phyloP scores from a whole-genome alignment of 2,888 invertebrate species.

The Metallyticus violacea region DNA sequence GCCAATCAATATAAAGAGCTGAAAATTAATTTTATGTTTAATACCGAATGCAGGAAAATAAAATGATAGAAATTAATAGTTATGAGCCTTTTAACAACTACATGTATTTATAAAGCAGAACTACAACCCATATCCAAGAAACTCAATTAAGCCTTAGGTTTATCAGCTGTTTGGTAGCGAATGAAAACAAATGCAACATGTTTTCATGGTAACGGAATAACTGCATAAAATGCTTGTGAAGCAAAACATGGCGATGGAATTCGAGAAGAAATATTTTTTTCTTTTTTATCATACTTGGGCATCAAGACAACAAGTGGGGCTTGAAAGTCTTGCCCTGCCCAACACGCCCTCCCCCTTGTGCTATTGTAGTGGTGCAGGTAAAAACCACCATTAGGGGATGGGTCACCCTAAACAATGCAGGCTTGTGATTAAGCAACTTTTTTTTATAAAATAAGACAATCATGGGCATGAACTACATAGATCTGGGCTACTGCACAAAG shows the following conservation, averaged over 20 bases:
- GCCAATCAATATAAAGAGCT: too few relatives aligned
- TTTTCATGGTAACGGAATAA: background rate
- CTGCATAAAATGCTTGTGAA: background rate
- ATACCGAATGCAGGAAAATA: too few relatives aligned
- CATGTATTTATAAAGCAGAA: too few relatives aligned
- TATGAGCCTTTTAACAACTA: too few relatives aligned
- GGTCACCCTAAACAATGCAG: background rate
- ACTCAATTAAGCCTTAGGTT: too few relatives aligned
- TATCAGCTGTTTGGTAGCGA: background rate
- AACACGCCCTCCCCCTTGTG: background rate
- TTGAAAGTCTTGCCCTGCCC: background rate
- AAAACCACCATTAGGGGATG: conserved; percentile 21
- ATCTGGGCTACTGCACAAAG: background rate
- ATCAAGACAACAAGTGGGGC: background rate
- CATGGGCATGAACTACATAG: background rate
- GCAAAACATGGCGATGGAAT: background rate
- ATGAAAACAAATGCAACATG: background rate
- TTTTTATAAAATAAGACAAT: background rate
- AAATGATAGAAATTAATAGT: too few relatives aligned
- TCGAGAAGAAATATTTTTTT: background rate
- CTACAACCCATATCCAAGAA: too few relatives aligned
- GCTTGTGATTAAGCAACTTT: background rate
- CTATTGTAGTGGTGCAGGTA: conserved; percentile 13
- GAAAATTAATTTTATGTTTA: too few relatives aligned
- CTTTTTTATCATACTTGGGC: background rate